A percentile compares a stretch with the other conserved stretches of the same genome.
phyloP scores from a whole-genome alignment of 2,113 vertebrate genomes.

The Neolamprologus toae region DNA sequence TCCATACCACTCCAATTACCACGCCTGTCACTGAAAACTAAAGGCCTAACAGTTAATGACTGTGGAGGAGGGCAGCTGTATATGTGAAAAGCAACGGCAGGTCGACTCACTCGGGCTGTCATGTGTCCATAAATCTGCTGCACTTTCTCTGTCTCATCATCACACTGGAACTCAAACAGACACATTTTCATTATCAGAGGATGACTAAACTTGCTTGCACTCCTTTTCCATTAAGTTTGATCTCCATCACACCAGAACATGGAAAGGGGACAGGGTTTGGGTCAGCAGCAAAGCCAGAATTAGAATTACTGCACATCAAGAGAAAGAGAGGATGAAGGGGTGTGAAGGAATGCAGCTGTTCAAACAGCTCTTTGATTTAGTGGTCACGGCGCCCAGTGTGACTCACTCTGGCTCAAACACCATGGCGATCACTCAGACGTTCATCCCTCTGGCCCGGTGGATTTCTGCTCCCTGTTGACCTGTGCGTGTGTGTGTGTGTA shows the following conservation, averaged over 20 bases:
- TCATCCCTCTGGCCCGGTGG: conserved; percentile 16
- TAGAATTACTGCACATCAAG: conserved; percentile 1
- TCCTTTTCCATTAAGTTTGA: conserved; percentile 23
- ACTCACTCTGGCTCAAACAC: conserved; percentile 50
- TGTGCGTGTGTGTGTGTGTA: neutral
- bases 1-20: neutral
- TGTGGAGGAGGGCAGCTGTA: neutral
- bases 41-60: neutral
- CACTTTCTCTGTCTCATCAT: conserved; percentile 2
- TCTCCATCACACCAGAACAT: conserved; percentile 12
- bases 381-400: conserved; percentile 42
- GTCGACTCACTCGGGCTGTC: conserved; percentile 22
- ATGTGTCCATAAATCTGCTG: conserved; percentile 15
- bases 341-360: conserved; percentile 68
- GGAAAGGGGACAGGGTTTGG: neutral
- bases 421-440: conserved; percentile 28
- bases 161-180: neutral
- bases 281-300: neutral
- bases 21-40: neutral
- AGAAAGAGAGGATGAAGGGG: conserved; percentile 37
- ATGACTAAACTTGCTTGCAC: conserved; percentile 24
- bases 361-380: conserved; percentile 65
- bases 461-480: neutral
- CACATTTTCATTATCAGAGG: conserved; percentile 18
- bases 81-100: conserved; percentile 18